phyloP scores from a whole-genome alignment of 2,113 vertebrate genomes.

The Azemiops feae region DNA sequence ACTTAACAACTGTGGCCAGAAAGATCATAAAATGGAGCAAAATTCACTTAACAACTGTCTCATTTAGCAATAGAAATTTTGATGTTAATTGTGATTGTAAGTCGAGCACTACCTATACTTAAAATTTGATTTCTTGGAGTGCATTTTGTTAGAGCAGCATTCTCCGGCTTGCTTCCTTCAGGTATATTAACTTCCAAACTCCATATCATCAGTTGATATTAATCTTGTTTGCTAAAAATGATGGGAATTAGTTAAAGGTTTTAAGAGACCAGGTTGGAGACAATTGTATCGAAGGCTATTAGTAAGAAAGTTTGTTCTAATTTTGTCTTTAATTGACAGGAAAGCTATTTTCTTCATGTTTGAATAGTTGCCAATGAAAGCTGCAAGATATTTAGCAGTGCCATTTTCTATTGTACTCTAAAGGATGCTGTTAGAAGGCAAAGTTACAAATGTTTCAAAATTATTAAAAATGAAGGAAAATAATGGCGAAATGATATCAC shows the following conservation, averaged over 20 bases:
- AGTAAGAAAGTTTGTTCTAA: not conserved
- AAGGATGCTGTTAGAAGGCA: slow-evolving; percentile 85
- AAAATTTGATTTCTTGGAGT: not conserved
- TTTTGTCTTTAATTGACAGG: slow-evolving; percentile 72
- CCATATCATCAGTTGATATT: not conserved
- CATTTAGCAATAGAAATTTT: too few species aligned
- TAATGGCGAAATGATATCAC: not conserved
- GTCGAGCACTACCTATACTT: not conserved
- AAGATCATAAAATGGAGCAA: too few species aligned
- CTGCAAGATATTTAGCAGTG: slow-evolving; percentile 72
- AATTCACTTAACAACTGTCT: too few species aligned
- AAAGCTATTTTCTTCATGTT: slow-evolving; percentile 85
- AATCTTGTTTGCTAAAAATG: not conserved
- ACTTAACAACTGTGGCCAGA: too few species aligned
- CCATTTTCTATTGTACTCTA: slow-evolving; percentile 84
- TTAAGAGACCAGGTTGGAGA: not conserved
- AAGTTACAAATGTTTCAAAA: not conserved
- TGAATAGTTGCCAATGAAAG: slow-evolving; percentile 76
- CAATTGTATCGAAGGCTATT: not conserved
- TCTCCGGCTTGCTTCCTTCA: not conserved
- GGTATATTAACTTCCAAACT: not conserved
- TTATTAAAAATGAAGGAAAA: not conserved
- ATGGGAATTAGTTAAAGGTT: not conserved
- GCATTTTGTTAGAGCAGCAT: not conserved
- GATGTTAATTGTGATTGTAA: too few species aligned